A percentile compares a stretch with the other conserved stretches of the same genome.
phyloP scores from a whole-genome alignment of 2,888 invertebrate genomes.

The Drosophila borborema region DNA sequence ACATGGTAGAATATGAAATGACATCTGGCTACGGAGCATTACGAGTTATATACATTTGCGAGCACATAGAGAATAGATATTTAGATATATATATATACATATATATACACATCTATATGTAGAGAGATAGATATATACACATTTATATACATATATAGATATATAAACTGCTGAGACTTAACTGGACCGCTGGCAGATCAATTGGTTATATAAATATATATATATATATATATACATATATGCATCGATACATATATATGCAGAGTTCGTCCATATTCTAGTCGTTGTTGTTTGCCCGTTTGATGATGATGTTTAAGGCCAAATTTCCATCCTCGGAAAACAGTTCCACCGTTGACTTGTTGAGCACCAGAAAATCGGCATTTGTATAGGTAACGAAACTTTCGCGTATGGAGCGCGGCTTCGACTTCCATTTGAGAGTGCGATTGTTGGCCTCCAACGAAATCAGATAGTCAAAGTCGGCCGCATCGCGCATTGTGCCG shows the following conservation, averaged over 20 bases:
- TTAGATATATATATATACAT: not conserved
- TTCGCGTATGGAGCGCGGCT: constrained; percentile 99
- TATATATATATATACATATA: constrained; percentile 8
- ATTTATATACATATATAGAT: not conserved
- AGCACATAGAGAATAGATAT: constrained; percentile 23
- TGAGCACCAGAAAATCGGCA: constrained; percentile 99
- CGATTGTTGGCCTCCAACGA: constrained; percentile 88
- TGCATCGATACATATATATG: not conserved
- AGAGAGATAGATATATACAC: not conserved
- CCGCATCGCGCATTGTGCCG: constrained; percentile 99
- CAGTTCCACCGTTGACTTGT: constrained; percentile 98
- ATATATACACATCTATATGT: not conserved
- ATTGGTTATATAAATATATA: constrained; percentile 1
- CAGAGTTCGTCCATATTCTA: constrained; percentile 9
- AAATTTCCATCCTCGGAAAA: constrained; percentile 99
- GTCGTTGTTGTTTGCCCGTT: constrained; percentile 77
- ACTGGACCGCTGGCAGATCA: constrained; percentile 17
- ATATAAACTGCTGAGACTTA: constrained; percentile 8
- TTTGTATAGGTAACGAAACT: constrained; percentile 98
- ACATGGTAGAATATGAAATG: constrained; percentile 5
- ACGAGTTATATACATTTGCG: constrained; percentile 22
- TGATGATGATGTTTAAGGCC: constrained; percentile 99
- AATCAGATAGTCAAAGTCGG: constrained; percentile 98
- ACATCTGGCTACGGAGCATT: constrained; percentile 10
- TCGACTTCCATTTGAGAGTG: constrained; percentile 92